Evolutionary conservation across 2,797 vertebrate genomes (phyloP).

Genomic region (Gallirallus australis): DNA sequence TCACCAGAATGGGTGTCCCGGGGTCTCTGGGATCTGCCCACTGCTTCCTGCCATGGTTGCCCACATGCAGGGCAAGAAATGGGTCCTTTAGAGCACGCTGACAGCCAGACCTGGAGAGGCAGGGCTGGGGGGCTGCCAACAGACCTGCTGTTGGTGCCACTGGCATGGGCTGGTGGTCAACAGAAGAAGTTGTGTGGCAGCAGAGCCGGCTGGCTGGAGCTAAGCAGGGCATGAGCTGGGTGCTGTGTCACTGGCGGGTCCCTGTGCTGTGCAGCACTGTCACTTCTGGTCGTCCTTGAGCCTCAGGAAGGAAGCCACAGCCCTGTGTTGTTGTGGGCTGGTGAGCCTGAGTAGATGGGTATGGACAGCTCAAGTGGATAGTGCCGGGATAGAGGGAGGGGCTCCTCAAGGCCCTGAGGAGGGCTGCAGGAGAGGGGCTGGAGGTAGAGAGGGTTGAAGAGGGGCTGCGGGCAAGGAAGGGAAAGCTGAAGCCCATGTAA

Average conservation of each 20-base stretch:
- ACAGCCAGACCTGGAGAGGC: fast-evolving
- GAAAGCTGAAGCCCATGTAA: not conserved
- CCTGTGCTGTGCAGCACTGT: not conserved
- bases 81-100: not conserved
- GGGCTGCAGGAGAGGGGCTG: not conserved
- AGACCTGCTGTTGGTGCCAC: not conserved
- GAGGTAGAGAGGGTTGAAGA: not conserved
- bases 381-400: not conserved
- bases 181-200: not conserved
- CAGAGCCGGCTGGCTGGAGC: not conserved
- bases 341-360: not conserved
- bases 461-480: not conserved
- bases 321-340: fast-evolving
- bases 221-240: not conserved
- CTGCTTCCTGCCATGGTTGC: fast-evolving
- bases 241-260: fast-evolving
- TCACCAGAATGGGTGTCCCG: not conserved
- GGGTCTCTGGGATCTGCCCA: not conserved
- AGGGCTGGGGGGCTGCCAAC: fast-evolving
- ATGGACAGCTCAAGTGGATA: fast-evolving
- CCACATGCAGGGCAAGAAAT: not conserved
- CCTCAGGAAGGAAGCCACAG: not conserved
- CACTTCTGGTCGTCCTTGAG: not conserved
- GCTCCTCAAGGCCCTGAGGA: not conserved
- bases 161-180: not conserved